Evolutionary conservation across 2,888 invertebrate species (phyloP), one percentile per base, ranked within the genome.

Genomic region (Platycheirus albimanus): DNA sequence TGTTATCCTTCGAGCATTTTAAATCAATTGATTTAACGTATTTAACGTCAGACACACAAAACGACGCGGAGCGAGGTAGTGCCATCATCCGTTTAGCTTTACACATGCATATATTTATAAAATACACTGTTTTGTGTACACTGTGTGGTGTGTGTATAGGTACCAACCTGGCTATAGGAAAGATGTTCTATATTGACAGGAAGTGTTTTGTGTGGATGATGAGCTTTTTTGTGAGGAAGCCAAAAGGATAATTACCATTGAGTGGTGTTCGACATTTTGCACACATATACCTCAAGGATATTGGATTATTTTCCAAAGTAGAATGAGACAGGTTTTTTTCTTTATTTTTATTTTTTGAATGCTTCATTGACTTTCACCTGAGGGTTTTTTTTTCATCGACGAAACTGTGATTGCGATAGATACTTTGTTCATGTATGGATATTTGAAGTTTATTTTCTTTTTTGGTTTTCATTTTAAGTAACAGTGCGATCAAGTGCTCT

Each of bases 1-100:
- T 67, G 70, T 67, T 77, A 83, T 77, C 81, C 81, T 77, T 72
- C 67, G 67, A 83, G 77, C 81, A 67, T 77, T 83, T 83, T 77
- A 76, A 77, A 83, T 83, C 77, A 77, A 83, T 77, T 77, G 81
- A 76, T 76, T 81, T 81, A 75, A 70, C 66, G 70, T 70, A 76
- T 76, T 81, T 71, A 76, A 71, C 71, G 67, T 77, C 77, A 81
- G 66, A 33, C 70, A 76, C 61, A 67, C 45, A 36, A 24, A 3
- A n/a, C 15, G 30, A 47, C 13, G 15, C 20, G 17, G 41, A 28
- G 52, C 45, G 51, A 61, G 41, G 30, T 13, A 51, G n/a, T 49
- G 36, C 11, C 36, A 28, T 24, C 24, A 24, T 43, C 30, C 54
- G 58, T 70, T 69, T 49, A 45, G n/a, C 20, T 58, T 49, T 63